Conservation (phyloP, 2,888 invertebrate species). For the Oscheius myriophilus region DNA sequence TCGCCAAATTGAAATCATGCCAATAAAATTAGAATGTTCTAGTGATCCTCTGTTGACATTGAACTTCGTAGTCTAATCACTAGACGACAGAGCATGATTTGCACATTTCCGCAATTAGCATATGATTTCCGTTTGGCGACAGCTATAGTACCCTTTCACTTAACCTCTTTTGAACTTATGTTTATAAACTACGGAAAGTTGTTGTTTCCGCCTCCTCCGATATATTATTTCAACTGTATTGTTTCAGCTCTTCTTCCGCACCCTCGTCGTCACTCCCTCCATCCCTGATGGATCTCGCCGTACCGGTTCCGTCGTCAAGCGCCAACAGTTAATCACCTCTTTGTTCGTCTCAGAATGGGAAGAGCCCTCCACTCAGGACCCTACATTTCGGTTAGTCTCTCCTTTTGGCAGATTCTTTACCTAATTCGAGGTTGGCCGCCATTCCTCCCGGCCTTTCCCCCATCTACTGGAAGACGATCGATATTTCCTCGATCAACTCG, state of each 20-base stretch:
- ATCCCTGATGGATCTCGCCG: neutral
- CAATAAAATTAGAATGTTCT: no score
- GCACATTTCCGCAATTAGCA: no score
- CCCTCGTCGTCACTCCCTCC: conserved; percentile 2
- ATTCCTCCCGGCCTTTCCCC: neutral
- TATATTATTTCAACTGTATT: neutral
- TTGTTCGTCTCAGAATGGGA: conserved; percentile 18
- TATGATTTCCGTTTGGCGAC: no score
- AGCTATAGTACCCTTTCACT: no score
- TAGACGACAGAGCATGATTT: no score
- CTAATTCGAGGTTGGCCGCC: conserved; percentile 5
- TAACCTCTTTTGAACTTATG: no score
- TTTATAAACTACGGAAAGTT: no score
- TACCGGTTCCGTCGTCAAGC: neutral
- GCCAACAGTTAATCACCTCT: conserved; percentile 14
- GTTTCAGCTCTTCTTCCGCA: conserved; percentile 8
- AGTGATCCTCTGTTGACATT: no score
- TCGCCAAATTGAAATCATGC: no score
- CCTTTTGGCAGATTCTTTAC: neutral
- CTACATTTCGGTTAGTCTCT: conserved; percentile 5
- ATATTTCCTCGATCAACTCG: neutral
- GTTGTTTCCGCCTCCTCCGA: no score
- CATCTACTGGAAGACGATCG: neutral
- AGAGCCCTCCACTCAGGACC: conserved; percentile 1
- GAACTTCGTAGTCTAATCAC: no score